Evolutionary conservation across 2,113 vertebrate genomes (phyloP).

Genomic region (Gasterosteus nipponicus): DNA sequence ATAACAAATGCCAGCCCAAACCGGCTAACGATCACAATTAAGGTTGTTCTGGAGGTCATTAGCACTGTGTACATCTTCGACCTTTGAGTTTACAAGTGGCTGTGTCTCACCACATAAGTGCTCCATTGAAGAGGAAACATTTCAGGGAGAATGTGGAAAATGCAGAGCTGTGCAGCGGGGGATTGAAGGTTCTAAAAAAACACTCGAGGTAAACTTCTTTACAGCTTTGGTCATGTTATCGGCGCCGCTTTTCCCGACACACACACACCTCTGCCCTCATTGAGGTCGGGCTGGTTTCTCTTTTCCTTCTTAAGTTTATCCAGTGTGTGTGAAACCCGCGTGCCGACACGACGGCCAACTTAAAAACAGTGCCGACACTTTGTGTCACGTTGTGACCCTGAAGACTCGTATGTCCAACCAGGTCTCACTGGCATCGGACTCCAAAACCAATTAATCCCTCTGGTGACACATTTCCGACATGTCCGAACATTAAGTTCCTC

Average conservation of each 20-base stretch:
- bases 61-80: slow-evolving; percentile 56
- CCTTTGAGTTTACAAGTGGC: slow-evolving; percentile 59
- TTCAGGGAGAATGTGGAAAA: slow-evolving; percentile 45
- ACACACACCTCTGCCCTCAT: slow-evolving; percentile 49
- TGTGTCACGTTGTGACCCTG: slow-evolving; percentile 9
- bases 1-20: slow-evolving; percentile 43
- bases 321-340: slow-evolving; percentile 54
- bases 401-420: slow-evolving; percentile 7
- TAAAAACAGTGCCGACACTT: slow-evolving; percentile 23
- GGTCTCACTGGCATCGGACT: background rate
- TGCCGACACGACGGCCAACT: slow-evolving; percentile 38
- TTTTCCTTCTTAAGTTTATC: slow-evolving; percentile 40
- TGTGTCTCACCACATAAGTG: slow-evolving; percentile 57
- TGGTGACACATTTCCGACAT: background rate
- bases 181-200: slow-evolving; percentile 17
- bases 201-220: slow-evolving; percentile 15
- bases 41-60: slow-evolving; percentile 67
- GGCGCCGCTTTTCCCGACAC: slow-evolving; percentile 51
- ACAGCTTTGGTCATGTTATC: slow-evolving; percentile 35
- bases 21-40: slow-evolving; percentile 67
- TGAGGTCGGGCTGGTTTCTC: slow-evolving; percentile 44
- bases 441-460: background rate
- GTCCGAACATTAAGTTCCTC: background rate
- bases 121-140: slow-evolving; percentile 44
- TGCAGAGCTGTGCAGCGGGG: slow-evolving; percentile 31